These are phyloP conservation scores for Henricia sp. DNA, from an alignment of 53 echinoderm and acorn worm species.

Conservation along the genomic window DNA sequence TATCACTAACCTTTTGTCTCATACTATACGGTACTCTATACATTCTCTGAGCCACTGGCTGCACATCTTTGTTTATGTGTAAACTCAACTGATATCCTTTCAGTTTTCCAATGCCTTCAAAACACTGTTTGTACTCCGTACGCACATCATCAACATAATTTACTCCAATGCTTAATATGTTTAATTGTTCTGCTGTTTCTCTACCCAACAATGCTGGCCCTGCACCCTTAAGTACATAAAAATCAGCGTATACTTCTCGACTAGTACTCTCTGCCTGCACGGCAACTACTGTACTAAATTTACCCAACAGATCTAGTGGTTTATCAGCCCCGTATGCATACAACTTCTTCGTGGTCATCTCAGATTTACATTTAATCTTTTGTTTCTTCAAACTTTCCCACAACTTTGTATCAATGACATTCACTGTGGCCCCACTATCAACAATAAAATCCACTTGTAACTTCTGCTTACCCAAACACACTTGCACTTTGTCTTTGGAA, in stretches of 20 bases:
- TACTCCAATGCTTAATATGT: too few species aligned
- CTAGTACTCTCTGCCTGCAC: background rate
- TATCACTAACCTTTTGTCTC: constrained; percentile 43
- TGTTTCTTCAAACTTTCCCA: constrained; percentile 55
- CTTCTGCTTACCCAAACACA: constrained; percentile 13
- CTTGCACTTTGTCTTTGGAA: constrained; percentile 7
- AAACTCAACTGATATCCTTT: too few species aligned
- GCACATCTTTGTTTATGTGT: too few species aligned
- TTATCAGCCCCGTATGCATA: constrained; percentile 61
- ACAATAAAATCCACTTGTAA: constrained; percentile 54
- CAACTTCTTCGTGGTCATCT: constrained; percentile 46
- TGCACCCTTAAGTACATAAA: too few species aligned
- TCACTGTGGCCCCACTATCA: constrained; percentile 73
- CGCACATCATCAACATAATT: too few species aligned
- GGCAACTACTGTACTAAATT: constrained; percentile 43
- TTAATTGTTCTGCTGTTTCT: too few species aligned
- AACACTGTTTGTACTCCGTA: too few species aligned
- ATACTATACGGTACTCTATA: constrained; percentile 40
- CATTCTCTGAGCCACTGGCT: constrained; percentile 59
- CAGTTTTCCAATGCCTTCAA: too few species aligned
- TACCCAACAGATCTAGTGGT: constrained; percentile 60
- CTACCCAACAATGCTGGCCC: too few species aligned
- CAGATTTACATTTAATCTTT: constrained; percentile 50
- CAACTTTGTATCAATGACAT: constrained; percentile 43
- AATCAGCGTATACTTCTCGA: too few species aligned